Evolutionary conservation across 2,888 invertebrate species (phyloP), one percentile per base, ranked within the genome.

Genomic region (Campoplex nolae): DNA sequence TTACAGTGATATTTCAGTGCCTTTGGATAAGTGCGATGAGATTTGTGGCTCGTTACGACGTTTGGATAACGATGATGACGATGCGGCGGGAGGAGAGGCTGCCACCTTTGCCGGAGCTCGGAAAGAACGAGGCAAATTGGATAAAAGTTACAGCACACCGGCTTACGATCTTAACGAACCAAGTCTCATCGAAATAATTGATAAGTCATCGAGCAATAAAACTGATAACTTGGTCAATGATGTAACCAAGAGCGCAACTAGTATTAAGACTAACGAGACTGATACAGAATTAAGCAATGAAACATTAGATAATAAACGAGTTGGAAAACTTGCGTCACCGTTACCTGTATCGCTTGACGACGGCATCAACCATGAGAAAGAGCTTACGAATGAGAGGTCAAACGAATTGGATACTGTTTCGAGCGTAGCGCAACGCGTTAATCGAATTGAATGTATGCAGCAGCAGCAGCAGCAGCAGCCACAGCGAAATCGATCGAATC

Each of bases 101-200:
- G 45, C 11, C 9, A 18, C 42, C 42, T 23, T 42, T 23, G 28
- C 28, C 28, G 78, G 84, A 51, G 73, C 56, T 38, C 89, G 90
- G 54, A 93, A 93, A 82, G 94, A 94, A 70, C 93, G 95, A 48
- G 97, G 96, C 1, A 96, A 96, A 88, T 95, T 97, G 76, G 97
- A 98, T 95, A 97, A 98, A 94, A 97, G 97, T 90, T 96, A 97
- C 93, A 97, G 97, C 89, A 97, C 97, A n/a, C 97, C 97, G 2
- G 97, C 97, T 0, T 97, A 97, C 94, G 97, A 97, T 94, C 95
- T 95, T 71, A 95, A 94, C 82, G 95, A 95, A 76, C 88, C 90
- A 13, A 92, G 87, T 58, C 85, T 91, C 51, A 90, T 90, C 56
- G 91, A 90, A 68, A 48, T 90, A 58, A 88, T 89, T 42, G 92